Evolutionary conservation across 2,888 invertebrate species (phyloP).

Genomic region (Drosophila sordidapex): DNA sequence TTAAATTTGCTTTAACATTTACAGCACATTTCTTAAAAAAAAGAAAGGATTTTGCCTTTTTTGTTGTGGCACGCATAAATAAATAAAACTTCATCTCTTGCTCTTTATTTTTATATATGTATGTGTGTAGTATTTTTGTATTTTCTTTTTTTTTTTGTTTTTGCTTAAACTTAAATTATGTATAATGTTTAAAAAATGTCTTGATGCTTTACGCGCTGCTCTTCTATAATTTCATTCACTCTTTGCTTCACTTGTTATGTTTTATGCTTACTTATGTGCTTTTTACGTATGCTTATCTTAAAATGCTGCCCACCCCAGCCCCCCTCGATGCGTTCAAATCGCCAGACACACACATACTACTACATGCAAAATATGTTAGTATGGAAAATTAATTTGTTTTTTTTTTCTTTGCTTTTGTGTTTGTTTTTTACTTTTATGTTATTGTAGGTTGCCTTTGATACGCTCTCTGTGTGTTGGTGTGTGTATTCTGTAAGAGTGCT

Average conservation of each 20-base stretch:
- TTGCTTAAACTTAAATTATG: constrained; percentile 77
- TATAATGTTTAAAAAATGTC: constrained; percentile 75
- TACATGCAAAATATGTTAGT: constrained; percentile 38
- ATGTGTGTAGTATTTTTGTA: constrained; percentile 41
- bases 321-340: constrained; percentile 33
- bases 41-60: constrained; percentile 46
- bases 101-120: constrained; percentile 48
- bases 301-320: constrained; percentile 27
- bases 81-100: constrained; percentile 60
- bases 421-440: constrained; percentile 7
- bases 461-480: constrained; percentile 27
- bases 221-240: constrained; percentile 40
- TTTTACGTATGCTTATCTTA: constrained; percentile 61
- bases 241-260: constrained; percentile 28
- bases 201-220: constrained; percentile 64
- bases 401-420: constrained; percentile 5
- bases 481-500: constrained; percentile 13
- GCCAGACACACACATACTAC: constrained; percentile 44
- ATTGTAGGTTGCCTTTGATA: constrained; percentile 32
- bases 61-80: constrained; percentile 65
- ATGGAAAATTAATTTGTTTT: constrained; percentile 34
- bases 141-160: constrained; percentile 30
- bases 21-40: constrained; percentile 57
- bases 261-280: constrained; percentile 53
- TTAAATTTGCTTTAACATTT: constrained; percentile 68